Evolutionary conservation across 2,113 vertebrate genomes (phyloP), one percentile per base, ranked within the genome.

Genomic region (Paradisaea rubra): DNA sequence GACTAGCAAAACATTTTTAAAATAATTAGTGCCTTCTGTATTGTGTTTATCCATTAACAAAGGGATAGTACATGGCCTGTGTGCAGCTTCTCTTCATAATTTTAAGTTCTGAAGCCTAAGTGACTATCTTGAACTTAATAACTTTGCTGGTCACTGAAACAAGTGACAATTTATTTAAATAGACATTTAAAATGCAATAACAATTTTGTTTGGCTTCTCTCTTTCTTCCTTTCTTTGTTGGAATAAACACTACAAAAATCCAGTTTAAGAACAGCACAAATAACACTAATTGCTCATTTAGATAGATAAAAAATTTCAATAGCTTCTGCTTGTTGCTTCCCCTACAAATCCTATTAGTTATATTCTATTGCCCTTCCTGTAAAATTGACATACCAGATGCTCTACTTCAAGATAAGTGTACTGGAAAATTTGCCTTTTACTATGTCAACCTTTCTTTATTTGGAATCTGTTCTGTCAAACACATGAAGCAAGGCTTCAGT

Each of bases 241-340:
- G 82, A 94, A 76, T 44, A 84, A 91, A 74, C 30, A 47, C 45
- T 86, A 69, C 10, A 92, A 96, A 94, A 91, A 78, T 27, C 25
- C 50, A 68, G 31, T 68, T 88, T 90, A 88, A 91, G 45, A 87
- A 87, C 19, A 84, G 21, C 61, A 72, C 52, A 95, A 73, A 79
- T 93, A 93, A 76, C 69, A 90, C 47, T 95, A 95, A 97, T 89
- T 96, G 80, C 12, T 72, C 64, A 47, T 70, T 94, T 52, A 92
- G 59, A 91, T 23, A 56, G 77, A 84, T 70, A 66, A 77, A 93
- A 85, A 56, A 74, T 37, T 78, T 53, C 74, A 94, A 45, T 50
- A 89, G 45, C 23, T 97, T 79, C 70, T 72, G 53, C 31, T 91
- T 88, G 19, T 57, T 93, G 68, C 79, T 94, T 86, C 42, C 39